Percentiles rank a stretch among this genome's conserved stretches.
These are phyloP conservation scores for Chrysomallon squamiferum DNA, from an alignment of 1,140 invertebrate genomes.

Conservation along the genomic window DNA sequence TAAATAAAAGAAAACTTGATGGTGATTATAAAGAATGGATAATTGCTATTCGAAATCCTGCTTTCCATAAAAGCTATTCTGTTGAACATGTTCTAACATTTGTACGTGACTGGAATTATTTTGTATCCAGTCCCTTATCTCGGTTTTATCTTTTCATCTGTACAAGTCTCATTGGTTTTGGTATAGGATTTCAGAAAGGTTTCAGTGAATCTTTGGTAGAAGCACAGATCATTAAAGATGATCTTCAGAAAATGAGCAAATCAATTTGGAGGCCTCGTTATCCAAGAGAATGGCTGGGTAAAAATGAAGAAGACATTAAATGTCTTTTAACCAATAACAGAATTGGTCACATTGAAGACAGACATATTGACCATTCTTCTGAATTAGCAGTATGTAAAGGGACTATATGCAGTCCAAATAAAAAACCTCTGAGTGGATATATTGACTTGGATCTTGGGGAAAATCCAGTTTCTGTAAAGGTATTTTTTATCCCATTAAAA, in stretches of 20 bases:
- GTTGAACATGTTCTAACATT: no score
- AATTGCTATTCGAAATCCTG: no score
- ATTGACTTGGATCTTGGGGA: constrained; percentile 25
- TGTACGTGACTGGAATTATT: no score
- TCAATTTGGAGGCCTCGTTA: background rate
- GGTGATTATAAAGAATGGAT: background rate
- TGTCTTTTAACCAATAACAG: background rate
- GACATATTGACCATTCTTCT: background rate
- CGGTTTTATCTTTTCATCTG: no score
- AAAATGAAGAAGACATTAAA: background rate
- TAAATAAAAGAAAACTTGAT: background rate
- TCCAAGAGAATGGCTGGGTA: no score
- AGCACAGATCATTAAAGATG: background rate
- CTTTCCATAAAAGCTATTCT: no score
- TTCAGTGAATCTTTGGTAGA: background rate
- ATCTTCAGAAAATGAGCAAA: background rate
- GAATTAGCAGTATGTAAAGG: constrained; percentile 26
- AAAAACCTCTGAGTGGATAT: constrained; percentile 8
- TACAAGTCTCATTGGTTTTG: no score
- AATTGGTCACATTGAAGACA: background rate
- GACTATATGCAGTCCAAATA: constrained; percentile 22
- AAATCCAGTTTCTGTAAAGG: constrained; percentile 8
- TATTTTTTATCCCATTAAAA: constrained; percentile 22
- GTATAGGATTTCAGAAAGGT: background rate
- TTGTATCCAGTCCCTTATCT: no score